Evolutionary conservation across 2,797 vertebrate genomes (phyloP), one percentile per base, ranked within the genome.

Genomic region (Buceros bicornis): DNA sequence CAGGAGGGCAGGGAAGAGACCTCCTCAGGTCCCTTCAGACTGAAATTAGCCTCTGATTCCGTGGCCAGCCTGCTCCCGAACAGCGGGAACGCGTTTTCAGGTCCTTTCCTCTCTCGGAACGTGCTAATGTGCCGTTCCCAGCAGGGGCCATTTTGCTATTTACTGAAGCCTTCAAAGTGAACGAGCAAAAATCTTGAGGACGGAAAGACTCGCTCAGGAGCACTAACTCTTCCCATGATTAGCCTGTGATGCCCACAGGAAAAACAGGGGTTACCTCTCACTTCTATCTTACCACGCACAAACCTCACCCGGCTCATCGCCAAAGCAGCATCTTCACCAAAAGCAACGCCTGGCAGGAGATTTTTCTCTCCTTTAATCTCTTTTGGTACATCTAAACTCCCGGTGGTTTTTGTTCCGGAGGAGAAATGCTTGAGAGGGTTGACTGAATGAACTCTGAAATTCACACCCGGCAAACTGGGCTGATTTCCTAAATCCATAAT

Each of bases 401-500:
- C 45, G 56, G 69, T 54, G 85, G 16, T 92, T 96, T 96, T 87
- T 96, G 80, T 91, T 93, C 92, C 53, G 79, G 87, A 85, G 65
- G 58, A 93, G 61, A 91, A 94, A 96, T 93, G 94, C 94, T 94
- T 95, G 82, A 94, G 86, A 96, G 73, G 82, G 82, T 57, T 95
- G 94, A 90, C 86, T 96, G 96, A 96, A 95, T 95, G 90, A 95
- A 90, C 92, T 78, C 88, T 92, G 95, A 95, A 95, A 97, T 97
- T 94, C 95, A 96, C 97, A 96, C 93, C 91, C 95, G 35, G 87
- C 95, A 97, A 94, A 85, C 22, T 91, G 84, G 71, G 72, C 95
- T 77, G 93, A 95, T 95, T 95, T 96, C 86, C 95, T 95, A 94
- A 95, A 97, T 95, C 96, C 96, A 94, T 94, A 96, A 97, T 97